Evolutionary conservation across 1,140 invertebrate species (phyloP).

Genomic region (Heliconius melpomene): DNA sequence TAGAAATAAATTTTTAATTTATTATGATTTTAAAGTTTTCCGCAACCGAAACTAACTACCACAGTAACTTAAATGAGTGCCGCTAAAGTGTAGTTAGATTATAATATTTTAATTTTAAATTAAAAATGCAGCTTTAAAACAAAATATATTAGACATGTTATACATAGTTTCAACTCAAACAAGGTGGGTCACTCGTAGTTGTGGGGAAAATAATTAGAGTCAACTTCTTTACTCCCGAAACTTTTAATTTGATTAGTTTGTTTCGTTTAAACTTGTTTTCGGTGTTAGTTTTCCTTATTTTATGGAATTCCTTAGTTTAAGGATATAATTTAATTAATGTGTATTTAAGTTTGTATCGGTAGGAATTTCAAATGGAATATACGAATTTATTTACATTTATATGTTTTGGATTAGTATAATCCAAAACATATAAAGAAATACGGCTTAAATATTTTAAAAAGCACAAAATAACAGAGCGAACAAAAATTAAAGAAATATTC

Average conservation of each 20-base stretch:
- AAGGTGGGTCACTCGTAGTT: conserved; percentile 3
- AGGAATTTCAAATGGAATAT: not conserved
- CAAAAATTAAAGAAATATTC: too few species aligned
- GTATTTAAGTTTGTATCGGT: not conserved
- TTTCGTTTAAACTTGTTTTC: conserved; percentile 9
- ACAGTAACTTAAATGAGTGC: too few species aligned
- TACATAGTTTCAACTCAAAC: not conserved
- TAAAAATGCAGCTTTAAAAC: not conserved
- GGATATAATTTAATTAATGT: conserved; percentile 2
- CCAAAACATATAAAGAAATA: too few species aligned
- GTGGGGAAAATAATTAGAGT: conserved; percentile 7
- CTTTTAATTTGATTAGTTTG: conserved; percentile 16
- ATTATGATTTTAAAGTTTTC: too few species aligned
- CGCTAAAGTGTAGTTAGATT: too few species aligned
- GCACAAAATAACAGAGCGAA: too few species aligned
- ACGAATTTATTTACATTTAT: too few species aligned
- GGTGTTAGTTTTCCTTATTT: conserved; percentile 5
- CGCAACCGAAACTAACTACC: too few species aligned
- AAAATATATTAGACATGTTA: not conserved
- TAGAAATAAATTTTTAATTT: too few species aligned
- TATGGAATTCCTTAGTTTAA: not conserved
- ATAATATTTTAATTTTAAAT: not conserved
- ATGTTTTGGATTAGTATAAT: too few species aligned
- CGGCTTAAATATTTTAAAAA: too few species aligned
- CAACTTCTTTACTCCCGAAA: conserved; percentile 7